Base-by-base conservation (phyloP, 2,888 invertebrate species). In the Coleophora deauratella region DNA sequence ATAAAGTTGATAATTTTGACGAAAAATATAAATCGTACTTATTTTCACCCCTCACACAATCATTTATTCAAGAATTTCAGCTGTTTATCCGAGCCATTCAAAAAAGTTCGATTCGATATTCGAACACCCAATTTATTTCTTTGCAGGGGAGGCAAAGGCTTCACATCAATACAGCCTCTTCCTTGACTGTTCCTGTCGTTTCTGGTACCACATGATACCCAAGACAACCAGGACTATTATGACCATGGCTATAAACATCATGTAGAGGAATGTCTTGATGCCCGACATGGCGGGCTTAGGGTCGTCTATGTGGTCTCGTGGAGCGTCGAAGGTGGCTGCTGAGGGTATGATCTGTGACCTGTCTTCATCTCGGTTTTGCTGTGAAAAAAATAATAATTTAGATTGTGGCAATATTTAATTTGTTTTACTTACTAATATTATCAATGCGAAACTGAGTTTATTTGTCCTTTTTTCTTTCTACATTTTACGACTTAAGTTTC, bases 201-300 rank as follows among this genome's bases (percentile, higher is more conserved):
- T 97, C 71, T 97, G 96, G 72, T 97, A 97, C 72, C 95, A 93
- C 88, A 97, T 93, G 47, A 98, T 93, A 27, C 94, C 97, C 41
- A 97, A 89, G 2, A 97, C 93, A 0, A 94, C 92, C 48, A 93
- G 89, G 0, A 92, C 94, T 34, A 95, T 93, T 9, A 97, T 75
- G 2, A 92, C 93, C 21, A 98, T 87, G 39, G 97, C 91, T 10
- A 93, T 92, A 39, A 93, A 87, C 54, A 99, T 87, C 84, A 98
- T 91, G 46, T 96, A 88, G 2, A 97, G 86, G 79, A 98, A 96
- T 40, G 97, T 91, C 74, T 97, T 98, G 41, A 96, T 88, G 38
- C 97, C 97, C 3, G 96, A 95, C 87, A 96, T 89, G 14, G 94
- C 90, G 1, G 95, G 94, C 59, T 96, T 95, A 0, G 91, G 88